Evolutionary conservation across 2,797 vertebrate genomes (phyloP).

Genomic region (Rhinoraja longicauda): DNA sequence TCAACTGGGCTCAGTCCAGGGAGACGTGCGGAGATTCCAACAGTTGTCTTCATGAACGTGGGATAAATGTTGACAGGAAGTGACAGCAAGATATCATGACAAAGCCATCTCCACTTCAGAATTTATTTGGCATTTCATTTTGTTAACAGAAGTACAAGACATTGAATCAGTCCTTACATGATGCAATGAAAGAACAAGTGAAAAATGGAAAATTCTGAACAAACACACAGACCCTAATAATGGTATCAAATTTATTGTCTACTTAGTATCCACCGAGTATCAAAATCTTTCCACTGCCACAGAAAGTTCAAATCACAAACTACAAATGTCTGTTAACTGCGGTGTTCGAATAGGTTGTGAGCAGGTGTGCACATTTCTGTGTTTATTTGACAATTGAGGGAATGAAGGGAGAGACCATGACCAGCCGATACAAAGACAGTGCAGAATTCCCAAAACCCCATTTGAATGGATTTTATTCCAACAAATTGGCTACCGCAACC

Average conservation of each 20-base stretch:
- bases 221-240: constrained; percentile 58
- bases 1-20: not conserved
- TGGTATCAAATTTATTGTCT: constrained; percentile 60
- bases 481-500: not conserved
- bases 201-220: constrained; percentile 58
- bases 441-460: not conserved
- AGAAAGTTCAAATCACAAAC: constrained; percentile 58
- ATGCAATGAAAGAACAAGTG: constrained; percentile 47
- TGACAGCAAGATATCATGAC: not conserved
- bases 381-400: not conserved
- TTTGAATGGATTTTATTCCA: not conserved
- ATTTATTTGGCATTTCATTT: constrained; percentile 95
- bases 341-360: constrained; percentile 40
- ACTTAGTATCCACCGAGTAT: constrained; percentile 61
- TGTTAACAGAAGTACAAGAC: constrained; percentile 74
- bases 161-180: constrained; percentile 54
- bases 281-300: constrained; percentile 59
- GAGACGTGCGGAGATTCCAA: not conserved
- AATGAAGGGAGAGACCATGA: not conserved
- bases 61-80: not conserved
- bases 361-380: not conserved
- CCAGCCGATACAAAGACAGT: not conserved
- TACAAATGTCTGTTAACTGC: constrained; percentile 39
- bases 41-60: not conserved
- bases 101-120: constrained; percentile 59